Evolutionary conservation across 1,140 invertebrate species (phyloP), one percentile per base, ranked within the genome.

Genomic region (Dreissena rostriformis): DNA sequence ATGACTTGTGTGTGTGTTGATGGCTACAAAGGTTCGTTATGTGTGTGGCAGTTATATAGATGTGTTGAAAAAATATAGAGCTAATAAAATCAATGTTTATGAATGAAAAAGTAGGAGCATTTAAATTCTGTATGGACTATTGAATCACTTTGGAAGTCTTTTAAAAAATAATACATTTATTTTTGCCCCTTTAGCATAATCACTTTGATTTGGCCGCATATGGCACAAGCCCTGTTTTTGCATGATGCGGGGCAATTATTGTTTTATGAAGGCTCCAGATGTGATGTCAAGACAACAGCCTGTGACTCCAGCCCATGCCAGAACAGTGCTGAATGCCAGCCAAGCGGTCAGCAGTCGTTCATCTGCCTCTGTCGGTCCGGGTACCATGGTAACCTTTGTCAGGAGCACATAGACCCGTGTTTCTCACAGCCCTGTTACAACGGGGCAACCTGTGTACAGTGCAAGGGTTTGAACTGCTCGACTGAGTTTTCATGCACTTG

Each of bases 11-110:
- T 83, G 0, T 90, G 88, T 81, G 94, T 96, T 80, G 93, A 96
- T 84, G 98, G 98, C 8, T 90, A 85, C 66, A 86, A 85, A 82
- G 90, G 90, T 90, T 74, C 68, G 85, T 8, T 51, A 15, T 72
- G 22, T 19, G 67, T 22, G 2, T 22, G 29, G 67, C 1, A 22
- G 67, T 28, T 68, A 68, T 4, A 4, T n/a, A 68, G 67, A 6
- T 68, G 2, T 68, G 39, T 39, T 39, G 39, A 2, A 39, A 39
- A n/a, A 39, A 39, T 8, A 39, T 39, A 5, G 39, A 39, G 39
- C 39, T 39, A 39, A 39, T 39, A 39, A 39, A 39, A 39, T 8
- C 2, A 39, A 5, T 39, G 2, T 39, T 39, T 39, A 8, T 2
- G 39, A 39, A 8, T 39, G n/a, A n/a, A n/a, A n/a, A n/a, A n/a